Evolutionary conservation across 2,888 invertebrate genomes (phyloP).

Genomic region (Oeneis ivallda): DNA sequence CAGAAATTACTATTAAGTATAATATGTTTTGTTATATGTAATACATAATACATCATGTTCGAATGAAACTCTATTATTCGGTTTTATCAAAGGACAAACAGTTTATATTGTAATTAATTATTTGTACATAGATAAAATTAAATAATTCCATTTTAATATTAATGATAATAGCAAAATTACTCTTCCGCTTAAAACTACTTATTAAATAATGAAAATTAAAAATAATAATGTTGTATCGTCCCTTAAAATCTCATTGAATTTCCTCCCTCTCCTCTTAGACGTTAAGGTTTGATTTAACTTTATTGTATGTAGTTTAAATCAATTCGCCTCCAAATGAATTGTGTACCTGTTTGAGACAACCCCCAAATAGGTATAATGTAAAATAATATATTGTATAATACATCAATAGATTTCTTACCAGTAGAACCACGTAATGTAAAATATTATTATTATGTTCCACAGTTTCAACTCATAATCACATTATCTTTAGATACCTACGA

Average conservation of each 20-base stretch:
- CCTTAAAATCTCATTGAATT: not conserved
- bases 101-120: not conserved
- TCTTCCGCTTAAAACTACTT: not conserved
- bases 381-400: not conserved
- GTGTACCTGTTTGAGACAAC: conserved; percentile 12
- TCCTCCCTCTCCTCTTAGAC: not conserved
- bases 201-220: not conserved
- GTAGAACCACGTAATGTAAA: not conserved
- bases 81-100: not conserved
- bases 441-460: not conserved
- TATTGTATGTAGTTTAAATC: too few species aligned
- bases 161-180: not conserved
- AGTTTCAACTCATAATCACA: not conserved
- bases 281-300: too few species aligned
- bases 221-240: not conserved
- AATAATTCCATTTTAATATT: conserved; percentile 4
- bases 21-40: too few species aligned
- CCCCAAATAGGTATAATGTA: not conserved
- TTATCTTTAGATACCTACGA: not conserved
- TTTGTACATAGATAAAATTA: not conserved
- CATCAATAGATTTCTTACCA: conserved; percentile 2
- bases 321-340: not conserved
- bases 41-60: not conserved
- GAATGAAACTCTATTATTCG: not conserved
- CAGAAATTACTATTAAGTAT: too few species aligned